Evolutionary conservation across 2,888 invertebrate species (phyloP), one percentile per base, ranked within the genome.

Genomic region (Cylloceria caligata): DNA sequence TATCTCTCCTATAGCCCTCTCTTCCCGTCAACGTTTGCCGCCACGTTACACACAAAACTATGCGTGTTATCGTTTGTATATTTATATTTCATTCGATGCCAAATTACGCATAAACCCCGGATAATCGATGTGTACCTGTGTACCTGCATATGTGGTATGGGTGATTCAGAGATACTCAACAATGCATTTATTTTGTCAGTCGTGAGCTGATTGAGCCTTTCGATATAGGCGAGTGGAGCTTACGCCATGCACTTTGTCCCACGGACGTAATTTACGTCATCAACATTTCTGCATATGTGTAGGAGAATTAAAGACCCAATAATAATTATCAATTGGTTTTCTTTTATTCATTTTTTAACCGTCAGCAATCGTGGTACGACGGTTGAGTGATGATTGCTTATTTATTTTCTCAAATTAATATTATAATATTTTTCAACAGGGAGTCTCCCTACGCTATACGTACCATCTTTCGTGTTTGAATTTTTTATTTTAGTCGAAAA

Each of bases 21-120:
- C 68, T 3, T n/a, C 21, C 42, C 0, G 27, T 36, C 13, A 11
- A 11, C 49, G 13, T 21, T 47, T 19, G 11, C 19, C 30, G 1
- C 24, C 49, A 19, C 52, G 19, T 42, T 55, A 55, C 57, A n/a
- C 65, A 45, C 42, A 75, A 75, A 55, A 75, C 74, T 52, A 74
- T 42, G 39, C 52, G 36, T 30, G 39, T 72, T 21, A 7, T 19
- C 19, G 60, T 36, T 60, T 60, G 34, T 34, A 62, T 36, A 49
- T 67, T 49, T 67, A 49, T 47, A 13, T 24, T n/a, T 47, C 34
- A 21, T 62, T 24, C 7, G 42, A 4, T 73, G 73, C 16, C 19
- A 73, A 73, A 57, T 62, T 57, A 34, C 30, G 16, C 47, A 9
- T 45, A 42, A 60, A 16, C 6, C 16, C 3, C 9, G 13, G 27